Percentiles rank a stretch among this genome's conserved stretches.
Evolutionary conservation across 2,888 invertebrate species (phyloP).

Genomic region (Ctenicera cuprea): DNA sequence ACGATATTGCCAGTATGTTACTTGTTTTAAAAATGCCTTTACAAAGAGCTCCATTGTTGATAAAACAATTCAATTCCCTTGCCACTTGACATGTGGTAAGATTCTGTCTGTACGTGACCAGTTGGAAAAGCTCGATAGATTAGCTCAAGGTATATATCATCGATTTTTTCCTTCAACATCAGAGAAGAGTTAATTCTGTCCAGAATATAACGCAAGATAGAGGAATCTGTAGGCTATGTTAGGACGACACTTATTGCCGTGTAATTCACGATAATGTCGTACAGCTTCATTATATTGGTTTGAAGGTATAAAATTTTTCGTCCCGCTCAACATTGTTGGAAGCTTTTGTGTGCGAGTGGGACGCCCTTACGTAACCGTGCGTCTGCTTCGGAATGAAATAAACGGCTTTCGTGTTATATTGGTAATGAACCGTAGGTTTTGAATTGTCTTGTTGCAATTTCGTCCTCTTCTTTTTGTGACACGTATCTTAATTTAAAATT

Average conservation of each 20-base stretch:
- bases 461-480: slow-evolving; percentile 49
- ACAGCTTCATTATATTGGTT: slow-evolving; percentile 68
- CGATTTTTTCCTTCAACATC: slow-evolving; percentile 35
- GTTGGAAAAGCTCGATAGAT: slow-evolving; percentile 45
- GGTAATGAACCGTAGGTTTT: slow-evolving; percentile 61
- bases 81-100: slow-evolving; percentile 40
- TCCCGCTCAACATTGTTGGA: slow-evolving; percentile 48
- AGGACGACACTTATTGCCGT: slow-evolving; percentile 69
- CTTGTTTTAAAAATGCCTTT: background rate
- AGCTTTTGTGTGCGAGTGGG: slow-evolving; percentile 31
- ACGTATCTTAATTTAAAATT: slow-evolving; percentile 54
- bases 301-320: slow-evolving; percentile 54
- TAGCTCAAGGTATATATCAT: slow-evolving; percentile 35
- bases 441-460: slow-evolving; percentile 60
- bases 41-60: slow-evolving; percentile 24
- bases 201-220: slow-evolving; percentile 57
- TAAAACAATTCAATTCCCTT: slow-evolving; percentile 30
- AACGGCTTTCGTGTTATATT: slow-evolving; percentile 57
- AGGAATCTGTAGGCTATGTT: slow-evolving; percentile 67
- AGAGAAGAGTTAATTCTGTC: slow-evolving; percentile 55
- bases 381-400: slow-evolving; percentile 44
- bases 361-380: slow-evolving; percentile 31
- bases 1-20: background rate
- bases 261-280: slow-evolving; percentile 70
- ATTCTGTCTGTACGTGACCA: slow-evolving; percentile 46